Conservation (phyloP, 2,797 vertebrate species). For the Acanthis flammea region DNA sequence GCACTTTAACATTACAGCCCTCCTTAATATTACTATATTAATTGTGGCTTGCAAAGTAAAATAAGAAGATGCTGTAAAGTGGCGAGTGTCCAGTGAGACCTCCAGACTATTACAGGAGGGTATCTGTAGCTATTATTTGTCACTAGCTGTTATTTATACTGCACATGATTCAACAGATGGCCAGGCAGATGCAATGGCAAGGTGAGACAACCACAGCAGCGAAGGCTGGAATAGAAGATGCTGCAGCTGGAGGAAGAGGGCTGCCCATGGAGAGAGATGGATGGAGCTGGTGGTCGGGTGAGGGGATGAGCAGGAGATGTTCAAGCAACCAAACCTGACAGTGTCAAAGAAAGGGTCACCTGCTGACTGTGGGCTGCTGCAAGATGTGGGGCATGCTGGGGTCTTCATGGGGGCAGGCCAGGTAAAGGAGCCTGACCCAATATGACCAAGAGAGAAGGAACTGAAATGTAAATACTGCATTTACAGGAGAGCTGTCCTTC, state of each 20-base stretch:
- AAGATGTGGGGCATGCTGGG: neutral
- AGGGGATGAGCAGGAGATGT: neutral
- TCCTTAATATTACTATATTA: neutral
- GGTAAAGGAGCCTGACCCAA: neutral
- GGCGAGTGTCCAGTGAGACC: neutral
- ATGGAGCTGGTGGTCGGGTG: neutral
- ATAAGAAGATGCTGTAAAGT: neutral
- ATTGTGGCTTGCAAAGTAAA: neutral
- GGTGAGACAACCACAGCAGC: conserved; percentile 55
- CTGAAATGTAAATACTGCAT: neutral
- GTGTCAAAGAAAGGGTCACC: neutral
- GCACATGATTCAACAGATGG: conserved; percentile 66
- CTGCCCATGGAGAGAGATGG: conserved; percentile 42
- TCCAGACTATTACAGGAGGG: neutral
- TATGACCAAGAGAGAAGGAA: neutral
- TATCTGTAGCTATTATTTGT: conserved; percentile 46
- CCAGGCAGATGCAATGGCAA: conserved; percentile 65
- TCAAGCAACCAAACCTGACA: neutral
- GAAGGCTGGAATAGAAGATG: conserved; percentile 49
- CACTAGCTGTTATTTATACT: conserved; percentile 57
- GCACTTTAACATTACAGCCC: neutral
- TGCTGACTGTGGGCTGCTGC: neutral
- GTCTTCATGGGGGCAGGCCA: neutral
- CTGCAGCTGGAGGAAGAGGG: conserved; percentile 51
- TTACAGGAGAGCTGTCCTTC: neutral